phyloP scores from a whole-genome alignment of 1,140 invertebrate species.

The Aphis gossypii region DNA sequence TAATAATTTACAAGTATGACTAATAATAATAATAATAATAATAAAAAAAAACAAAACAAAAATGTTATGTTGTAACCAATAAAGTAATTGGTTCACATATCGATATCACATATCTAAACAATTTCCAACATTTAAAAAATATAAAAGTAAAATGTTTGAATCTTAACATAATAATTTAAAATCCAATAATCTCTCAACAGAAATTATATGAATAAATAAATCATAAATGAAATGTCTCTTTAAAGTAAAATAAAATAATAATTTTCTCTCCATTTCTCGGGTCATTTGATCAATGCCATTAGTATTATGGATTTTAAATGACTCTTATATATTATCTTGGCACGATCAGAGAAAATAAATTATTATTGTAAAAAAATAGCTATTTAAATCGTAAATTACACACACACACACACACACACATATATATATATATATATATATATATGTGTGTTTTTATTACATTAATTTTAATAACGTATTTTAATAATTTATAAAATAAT shows the following conservation, averaged over 20 bases:
- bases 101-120: too few relatives aligned
- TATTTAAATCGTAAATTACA: not conserved
- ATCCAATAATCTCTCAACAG: not conserved
- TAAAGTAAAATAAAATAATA: slow-evolving; percentile 17
- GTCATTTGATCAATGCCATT: not conserved
- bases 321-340: not conserved
- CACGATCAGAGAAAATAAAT: not conserved
- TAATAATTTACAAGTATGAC: not conserved
- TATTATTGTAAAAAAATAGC: not conserved
- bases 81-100: not conserved
- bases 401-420: too few relatives aligned
- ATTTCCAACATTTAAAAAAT: not conserved
- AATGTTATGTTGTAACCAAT: not conserved
- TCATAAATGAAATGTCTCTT: not conserved
- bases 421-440: not conserved
- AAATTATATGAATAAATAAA: not conserved
- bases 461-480: not conserved
- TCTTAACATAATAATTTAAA: not conserved
- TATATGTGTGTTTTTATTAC: not conserved
- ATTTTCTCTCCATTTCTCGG: not conserved
- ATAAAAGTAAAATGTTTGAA: not conserved
- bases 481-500: not conserved
- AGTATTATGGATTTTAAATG: slow-evolving; percentile 3
- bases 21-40: too few relatives aligned
- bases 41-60: not conserved